These are phyloP conservation scores for Papilio gigon DNA, from an alignment of 2,888 invertebrate genomes.

Conservation along the genomic window DNA sequence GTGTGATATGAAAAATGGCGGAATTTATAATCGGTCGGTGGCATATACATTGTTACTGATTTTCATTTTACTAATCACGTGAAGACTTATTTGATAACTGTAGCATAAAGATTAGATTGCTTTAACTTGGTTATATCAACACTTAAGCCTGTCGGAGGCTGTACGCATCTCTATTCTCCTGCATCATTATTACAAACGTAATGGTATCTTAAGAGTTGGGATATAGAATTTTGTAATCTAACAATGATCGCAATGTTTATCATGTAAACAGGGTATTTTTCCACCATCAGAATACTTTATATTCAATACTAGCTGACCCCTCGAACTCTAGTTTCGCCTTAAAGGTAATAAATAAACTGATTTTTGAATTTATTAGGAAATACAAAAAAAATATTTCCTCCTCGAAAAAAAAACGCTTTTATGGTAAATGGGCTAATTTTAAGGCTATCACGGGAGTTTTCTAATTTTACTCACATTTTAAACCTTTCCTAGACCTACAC, in stretches of 20 bases:
- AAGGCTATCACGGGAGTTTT: no score
- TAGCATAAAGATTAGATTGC: conserved; percentile 7
- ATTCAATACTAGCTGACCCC: no score
- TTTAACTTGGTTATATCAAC: conserved; percentile 13
- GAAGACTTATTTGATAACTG: conserved; percentile 17
- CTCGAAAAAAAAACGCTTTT: no score
- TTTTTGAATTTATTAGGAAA: no score
- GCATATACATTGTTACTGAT: conserved; percentile 3
- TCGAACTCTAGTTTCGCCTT: no score
- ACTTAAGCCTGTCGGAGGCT: neutral
- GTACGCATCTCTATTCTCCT: neutral
- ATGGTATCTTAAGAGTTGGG: neutral
- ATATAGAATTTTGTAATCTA: neutral
- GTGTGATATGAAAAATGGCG: neutral
- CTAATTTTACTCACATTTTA: no score
- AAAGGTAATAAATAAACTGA: no score
- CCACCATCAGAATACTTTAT: neutral
- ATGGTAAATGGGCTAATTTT: no score
- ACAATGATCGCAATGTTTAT: neutral
- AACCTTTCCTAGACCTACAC: no score
- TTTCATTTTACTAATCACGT: conserved; percentile 7
- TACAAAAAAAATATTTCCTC: no score
- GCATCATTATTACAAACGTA: conserved; percentile 4
- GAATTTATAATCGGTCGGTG: neutral
- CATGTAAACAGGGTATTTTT: neutral